Evolutionary conservation across 1,140 invertebrate genomes (phyloP).

Genomic region (Sitophilus oryzae): DNA sequence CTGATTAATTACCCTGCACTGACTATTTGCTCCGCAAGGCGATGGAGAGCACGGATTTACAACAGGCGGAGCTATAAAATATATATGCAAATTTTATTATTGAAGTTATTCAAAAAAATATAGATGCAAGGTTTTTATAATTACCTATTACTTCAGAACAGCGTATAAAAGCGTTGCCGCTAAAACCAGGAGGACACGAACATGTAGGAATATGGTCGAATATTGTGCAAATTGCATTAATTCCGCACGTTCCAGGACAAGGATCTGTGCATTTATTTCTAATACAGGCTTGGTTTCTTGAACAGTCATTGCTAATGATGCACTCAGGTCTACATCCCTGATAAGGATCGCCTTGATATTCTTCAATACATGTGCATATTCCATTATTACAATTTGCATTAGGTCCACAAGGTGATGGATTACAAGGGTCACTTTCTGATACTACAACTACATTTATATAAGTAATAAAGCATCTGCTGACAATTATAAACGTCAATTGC

Average conservation of each 20-base stretch:
- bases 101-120: no score
- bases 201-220: constrained; percentile 64
- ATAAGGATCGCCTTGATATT: constrained; percentile 50
- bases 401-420: constrained; percentile 65
- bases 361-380: constrained; percentile 45
- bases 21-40: constrained; percentile 62
- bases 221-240: constrained; percentile 57
- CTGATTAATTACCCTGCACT: constrained; percentile 61
- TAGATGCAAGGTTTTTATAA: no score
- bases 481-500: background rate
- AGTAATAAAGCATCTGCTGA: background rate
- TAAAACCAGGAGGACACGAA: constrained; percentile 52
- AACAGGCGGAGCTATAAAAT: constrained; percentile 28
- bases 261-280: constrained; percentile 67
- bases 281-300: constrained; percentile 58
- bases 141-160: constrained; percentile 41
- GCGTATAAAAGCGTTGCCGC: constrained; percentile 56
- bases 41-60: constrained; percentile 48
- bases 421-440: constrained; percentile 53
- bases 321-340: constrained; percentile 63
- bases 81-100: no score
- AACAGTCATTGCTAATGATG: constrained; percentile 61
- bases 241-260: constrained; percentile 64
- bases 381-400: constrained; percentile 57
- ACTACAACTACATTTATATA: constrained; percentile 24